These are phyloP conservation scores for Osmerus mordax DNA, from an alignment of 2,113 vertebrate genomes.

Conservation along the genomic window DNA sequence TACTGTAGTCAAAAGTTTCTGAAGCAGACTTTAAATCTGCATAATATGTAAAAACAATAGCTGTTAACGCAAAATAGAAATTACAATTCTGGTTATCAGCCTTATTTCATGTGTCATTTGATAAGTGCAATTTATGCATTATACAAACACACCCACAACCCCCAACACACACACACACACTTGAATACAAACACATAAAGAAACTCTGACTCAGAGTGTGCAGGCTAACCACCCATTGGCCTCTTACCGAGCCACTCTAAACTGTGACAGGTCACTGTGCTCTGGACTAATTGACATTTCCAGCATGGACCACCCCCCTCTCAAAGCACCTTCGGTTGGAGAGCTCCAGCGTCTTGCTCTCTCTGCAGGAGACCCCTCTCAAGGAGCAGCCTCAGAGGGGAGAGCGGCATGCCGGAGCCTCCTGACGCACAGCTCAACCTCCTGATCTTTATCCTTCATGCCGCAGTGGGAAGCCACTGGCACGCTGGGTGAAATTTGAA, in stretches of 20 bases:
- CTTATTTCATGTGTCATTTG: too few species aligned
- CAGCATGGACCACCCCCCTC: background rate
- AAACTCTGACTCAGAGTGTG: too few species aligned
- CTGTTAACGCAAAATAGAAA: too few species aligned
- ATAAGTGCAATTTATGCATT: too few species aligned
- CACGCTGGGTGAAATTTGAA: slow-evolving; percentile 16
- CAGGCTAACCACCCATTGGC: too few species aligned
- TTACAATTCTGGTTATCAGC: too few species aligned
- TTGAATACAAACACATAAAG: too few species aligned
- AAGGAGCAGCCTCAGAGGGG: slow-evolving; percentile 11
- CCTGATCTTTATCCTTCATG: slow-evolving; percentile 5
- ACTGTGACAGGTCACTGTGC: background rate
- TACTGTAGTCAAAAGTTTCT: too few species aligned
- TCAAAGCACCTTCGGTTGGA: background rate
- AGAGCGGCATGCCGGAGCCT: background rate
- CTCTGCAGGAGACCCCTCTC: slow-evolving; percentile 5
- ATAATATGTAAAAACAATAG: too few species aligned
- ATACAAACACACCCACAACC: background rate
- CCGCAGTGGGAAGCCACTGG: background rate
- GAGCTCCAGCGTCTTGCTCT: slow-evolving; percentile 7
- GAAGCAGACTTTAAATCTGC: too few species aligned
- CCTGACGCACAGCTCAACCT: background rate
- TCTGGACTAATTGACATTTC: slow-evolving; percentile 12
- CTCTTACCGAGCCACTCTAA: background rate
- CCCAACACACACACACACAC: background rate